Base-by-base conservation (phyloP, 2,113 vertebrate species). In the Atractosteus spatula region DNA sequence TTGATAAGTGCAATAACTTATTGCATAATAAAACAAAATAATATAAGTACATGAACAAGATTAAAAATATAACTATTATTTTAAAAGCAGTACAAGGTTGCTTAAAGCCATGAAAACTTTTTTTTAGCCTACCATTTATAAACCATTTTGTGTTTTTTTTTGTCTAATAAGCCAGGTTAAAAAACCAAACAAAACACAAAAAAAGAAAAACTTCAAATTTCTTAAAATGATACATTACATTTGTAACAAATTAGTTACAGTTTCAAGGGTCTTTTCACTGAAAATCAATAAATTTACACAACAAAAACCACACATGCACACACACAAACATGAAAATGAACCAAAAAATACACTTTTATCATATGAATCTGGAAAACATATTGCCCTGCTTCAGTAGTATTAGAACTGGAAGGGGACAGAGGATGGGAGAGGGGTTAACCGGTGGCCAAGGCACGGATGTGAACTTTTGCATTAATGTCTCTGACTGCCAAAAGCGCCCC, bases 1-100 rank as follows among this genome's bases (percentile, higher is more conserved):
- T 10, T 78, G 82, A 80, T 89, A 92, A 91, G 87, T 92, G 89
- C 92, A 96, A 95, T 95, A 95, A 95, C 87, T 96, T 96, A 95
- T 84, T 91, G 86, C 74, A 77, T 80, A 57, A 81, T 41, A 66
- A 75, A 74, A 77, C 81, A 75, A 82, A 86, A 41, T 57, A 61
- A 81, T 73, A 77, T 72, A 80, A 79, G 80, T 82, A 81, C 82
- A 84, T 82, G 81, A 85, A 84, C 83, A 86, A 71, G 75, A 87
- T 80, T 79, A 85, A 76, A 82, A 81, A 82, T 81, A 77, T 41
- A 82, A 76, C 77, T 72, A 74, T 82, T 69, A 72, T 73, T 83
- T 86, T 65, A 80, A 87, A 80, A 83, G 79, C 74, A 86, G 83
- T 87, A 85, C 44, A 71, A 76, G 76, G 68, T 78, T 80, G 84